Base-by-base conservation (phyloP, 2,113 vertebrate species). In the Barnardius zonarius region DNA sequence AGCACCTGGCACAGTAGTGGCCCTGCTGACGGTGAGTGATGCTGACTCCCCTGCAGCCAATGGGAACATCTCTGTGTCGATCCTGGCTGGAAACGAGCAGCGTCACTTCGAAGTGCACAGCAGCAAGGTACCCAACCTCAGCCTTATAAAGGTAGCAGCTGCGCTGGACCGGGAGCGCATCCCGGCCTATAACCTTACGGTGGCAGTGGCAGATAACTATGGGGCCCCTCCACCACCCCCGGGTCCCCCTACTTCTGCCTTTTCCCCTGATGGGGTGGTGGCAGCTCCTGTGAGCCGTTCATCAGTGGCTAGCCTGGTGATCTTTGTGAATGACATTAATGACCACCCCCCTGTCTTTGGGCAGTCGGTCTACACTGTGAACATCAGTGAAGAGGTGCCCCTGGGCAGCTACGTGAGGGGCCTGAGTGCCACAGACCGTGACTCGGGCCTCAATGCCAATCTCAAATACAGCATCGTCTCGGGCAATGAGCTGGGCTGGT, bases 271-370 rank as follows among this genome's bases (percentile, higher is more conserved):
- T 0, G 93, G 94, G 30, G 54, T 22, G 0, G 54, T 81, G 44
- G 98, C 97, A 5, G 97, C 94, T 85, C 98, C 98, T 0, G 93
- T 97, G 78, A 98, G 99, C 33, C 98, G 99, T 63, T 99, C 99
- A 2, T 99, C 99, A 0, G 99, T 99, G 44, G 99, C 99, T 51
- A 99, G 99, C 95, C 94, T 99, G 92, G 98, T 99, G 83, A 99
- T 99, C 93, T 99, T 99, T 78, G 99, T 99, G 68, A 99, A 99
- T 13, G 99, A 99, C 95, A 99, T 99, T 92, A 99, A 99, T 0
- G 99, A 99, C 96, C 99, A 99, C 96, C 99, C 99, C 0, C 99
- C 99, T 0, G 98, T 99, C 86, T 99, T 99, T 14, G 98, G 99
- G 63, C 98, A 99, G 95, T 97, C 97, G 0, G 97, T 98, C 93